Conservation (phyloP, 2,113 vertebrate species). For the Poicephalus gulielmi region DNA sequence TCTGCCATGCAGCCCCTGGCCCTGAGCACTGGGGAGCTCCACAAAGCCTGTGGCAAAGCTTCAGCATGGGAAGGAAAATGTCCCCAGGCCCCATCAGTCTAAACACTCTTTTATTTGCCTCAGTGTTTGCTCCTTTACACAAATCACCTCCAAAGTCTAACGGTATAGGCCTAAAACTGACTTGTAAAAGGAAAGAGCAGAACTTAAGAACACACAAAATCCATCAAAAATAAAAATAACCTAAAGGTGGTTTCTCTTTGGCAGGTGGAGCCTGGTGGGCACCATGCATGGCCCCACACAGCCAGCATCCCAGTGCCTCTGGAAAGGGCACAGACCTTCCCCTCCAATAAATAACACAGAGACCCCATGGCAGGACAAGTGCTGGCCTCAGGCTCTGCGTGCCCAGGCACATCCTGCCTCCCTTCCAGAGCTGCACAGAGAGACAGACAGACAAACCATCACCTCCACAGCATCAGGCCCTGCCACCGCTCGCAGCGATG, state of each 20-base stretch:
- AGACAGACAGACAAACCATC: background rate
- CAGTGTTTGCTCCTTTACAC: background rate
- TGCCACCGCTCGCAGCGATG: accelerated
- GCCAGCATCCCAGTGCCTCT: background rate
- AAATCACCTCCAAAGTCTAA: background rate
- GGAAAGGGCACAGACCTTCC: background rate
- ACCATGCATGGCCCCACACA: accelerated
- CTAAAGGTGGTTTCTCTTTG: background rate
- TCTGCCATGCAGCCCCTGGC: background rate
- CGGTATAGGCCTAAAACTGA: background rate
- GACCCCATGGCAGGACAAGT: background rate
- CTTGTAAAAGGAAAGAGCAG: background rate
- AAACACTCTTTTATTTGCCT: constrained; percentile 27
- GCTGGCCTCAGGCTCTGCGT: background rate
- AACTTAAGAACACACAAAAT: background rate
- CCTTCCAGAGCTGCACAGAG: background rate
- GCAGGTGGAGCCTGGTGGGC: background rate
- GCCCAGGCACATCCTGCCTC: accelerated
- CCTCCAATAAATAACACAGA: background rate
- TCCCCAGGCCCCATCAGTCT: background rate
- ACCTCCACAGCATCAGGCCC: background rate
- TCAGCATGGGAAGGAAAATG: background rate
- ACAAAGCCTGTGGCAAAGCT: background rate
- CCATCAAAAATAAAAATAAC: background rate
- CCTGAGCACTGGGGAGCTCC: accelerated